phyloP scores from a whole-genome alignment of 2,797 vertebrate genomes.

The Bradypus variegatus region DNA sequence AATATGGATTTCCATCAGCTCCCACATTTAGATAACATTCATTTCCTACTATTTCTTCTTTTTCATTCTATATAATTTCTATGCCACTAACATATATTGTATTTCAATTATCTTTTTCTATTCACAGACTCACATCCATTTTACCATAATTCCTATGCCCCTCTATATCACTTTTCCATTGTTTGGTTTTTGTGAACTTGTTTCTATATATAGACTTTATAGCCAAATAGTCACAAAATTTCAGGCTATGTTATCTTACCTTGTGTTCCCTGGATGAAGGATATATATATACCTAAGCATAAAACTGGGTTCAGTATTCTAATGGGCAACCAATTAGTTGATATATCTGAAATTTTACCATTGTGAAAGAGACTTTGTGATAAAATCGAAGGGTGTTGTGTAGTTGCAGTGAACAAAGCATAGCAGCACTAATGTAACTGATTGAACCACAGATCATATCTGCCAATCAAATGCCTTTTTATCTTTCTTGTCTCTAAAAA shows the following conservation, averaged over 20 bases:
- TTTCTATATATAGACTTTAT: background rate
- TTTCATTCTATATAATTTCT: background rate
- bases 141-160: background rate
- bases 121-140: background rate
- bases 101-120: background rate
- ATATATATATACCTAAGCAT: too few relatives aligned
- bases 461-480: background rate
- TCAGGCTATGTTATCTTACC: background rate
- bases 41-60: background rate
- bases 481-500: constrained; percentile 22
- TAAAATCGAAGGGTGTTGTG: background rate
- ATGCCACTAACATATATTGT: background rate
- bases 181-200: background rate
- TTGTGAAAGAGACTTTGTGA: background rate
- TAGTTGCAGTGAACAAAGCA: background rate
- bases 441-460: background rate
- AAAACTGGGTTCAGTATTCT: background rate
- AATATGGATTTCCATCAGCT: constrained; percentile 34
- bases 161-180: rapidly evolving
- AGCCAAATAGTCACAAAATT: background rate
- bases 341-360: background rate
- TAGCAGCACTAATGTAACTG: background rate
- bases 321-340: background rate
- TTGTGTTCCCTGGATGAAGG: background rate
- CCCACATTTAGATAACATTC: constrained; percentile 21